Conservation (phyloP, 2,888 invertebrate genomes). For the Microctonus hyperodae region DNA sequence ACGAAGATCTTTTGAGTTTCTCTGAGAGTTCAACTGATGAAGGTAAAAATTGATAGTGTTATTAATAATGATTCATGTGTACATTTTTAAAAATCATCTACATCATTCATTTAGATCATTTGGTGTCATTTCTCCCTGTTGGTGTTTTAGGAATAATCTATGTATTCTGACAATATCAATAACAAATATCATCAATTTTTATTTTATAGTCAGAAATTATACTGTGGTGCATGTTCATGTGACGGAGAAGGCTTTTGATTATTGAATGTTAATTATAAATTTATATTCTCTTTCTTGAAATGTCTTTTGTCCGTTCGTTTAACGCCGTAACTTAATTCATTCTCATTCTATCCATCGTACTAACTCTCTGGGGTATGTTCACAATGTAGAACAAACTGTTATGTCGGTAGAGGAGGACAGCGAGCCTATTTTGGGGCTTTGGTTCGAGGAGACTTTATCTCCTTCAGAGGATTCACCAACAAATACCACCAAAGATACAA, state of each 20-base stretch:
- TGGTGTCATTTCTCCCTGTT: neutral
- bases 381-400: constrained; percentile 57
- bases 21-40: constrained; percentile 91
- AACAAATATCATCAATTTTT: constrained; percentile 3
- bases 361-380: constrained; percentile 53
- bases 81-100: constrained; percentile 31
- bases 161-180: neutral
- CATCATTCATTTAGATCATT: constrained; percentile 25
- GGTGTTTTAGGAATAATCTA: neutral
- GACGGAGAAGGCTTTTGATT: constrained; percentile 45
- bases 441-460: constrained; percentile 93
- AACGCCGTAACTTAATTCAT: constrained; percentile 37
- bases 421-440: constrained; percentile 87
- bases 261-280: constrained; percentile 29
- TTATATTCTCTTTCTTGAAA: constrained; percentile 19
- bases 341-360: constrained; percentile 48
- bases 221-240: constrained; percentile 40
- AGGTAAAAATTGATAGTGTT: constrained; percentile 68
- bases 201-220: neutral
- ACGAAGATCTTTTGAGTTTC: constrained; percentile 91
- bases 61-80: constrained; percentile 6
- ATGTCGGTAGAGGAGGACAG: constrained; percentile 73
- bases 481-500: constrained; percentile 67
- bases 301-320: constrained; percentile 16
- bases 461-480: constrained; percentile 72